Evolutionary conservation across 2,113 vertebrate species (phyloP), one percentile per base, ranked within the genome.

Genomic region (Notarius quadriscutis): DNA sequence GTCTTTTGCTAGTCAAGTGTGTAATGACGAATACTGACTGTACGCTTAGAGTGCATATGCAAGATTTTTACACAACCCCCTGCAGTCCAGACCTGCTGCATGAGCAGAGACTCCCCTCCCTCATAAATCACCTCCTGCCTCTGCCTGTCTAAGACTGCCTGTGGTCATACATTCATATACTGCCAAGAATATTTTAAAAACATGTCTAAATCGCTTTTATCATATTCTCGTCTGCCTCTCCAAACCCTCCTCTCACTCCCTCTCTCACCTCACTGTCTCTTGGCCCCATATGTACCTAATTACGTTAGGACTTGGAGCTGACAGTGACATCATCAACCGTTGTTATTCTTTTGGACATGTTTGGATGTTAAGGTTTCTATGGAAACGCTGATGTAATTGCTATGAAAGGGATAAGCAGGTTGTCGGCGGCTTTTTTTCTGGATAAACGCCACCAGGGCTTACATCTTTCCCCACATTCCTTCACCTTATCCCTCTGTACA

Each of bases 241-340:
- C 5, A 67, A 22, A 71, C n/a, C 84, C 72, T 72, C 34, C 69
- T 57, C 41, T 72, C 77, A 85, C 81, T 87, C 74, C 48, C 30
- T 69, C 72, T 60, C 84, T 58, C 71, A 79, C 80, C 80, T 84
- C 72, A 84, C 63, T 51, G 72, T 34, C 67, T 83, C 86, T 89
- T 87, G 69, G 87, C 81, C 86, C 86, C 93, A 94, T 91, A 57
- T 92, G 92, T 58, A 77, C 67, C 82, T 89, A 83, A 92, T 95
- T 88, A 93, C 79, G 88, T 86, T 89, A 41, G 11, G 58, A 86
- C 85, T 92, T 92, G 91, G 87, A 92, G 91, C 91, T 87, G 91
- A 91, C 85, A 60, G 69, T 93, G 93, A 94, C 91, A 92, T 94
- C 92, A 95, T 87, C 78, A 89, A 75, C 90, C 92, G 91, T 90